Evolutionary conservation across 2,113 vertebrate species (phyloP), one percentile per base, ranked within the genome.

Genomic region (Laticauda colubrina): DNA sequence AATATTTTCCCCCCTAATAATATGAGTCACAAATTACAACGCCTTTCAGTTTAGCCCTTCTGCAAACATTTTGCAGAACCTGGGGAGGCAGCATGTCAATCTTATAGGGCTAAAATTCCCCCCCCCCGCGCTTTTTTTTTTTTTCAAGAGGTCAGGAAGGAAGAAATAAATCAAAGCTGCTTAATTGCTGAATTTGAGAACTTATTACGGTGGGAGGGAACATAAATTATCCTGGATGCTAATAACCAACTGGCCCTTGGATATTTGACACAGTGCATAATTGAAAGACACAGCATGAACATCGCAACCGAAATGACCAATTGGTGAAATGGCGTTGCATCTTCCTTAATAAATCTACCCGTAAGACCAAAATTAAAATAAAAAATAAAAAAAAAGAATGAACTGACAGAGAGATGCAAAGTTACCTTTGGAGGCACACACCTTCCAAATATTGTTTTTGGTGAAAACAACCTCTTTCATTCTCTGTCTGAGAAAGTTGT

Each of bases 131-230:
- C n/a, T n/a, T 48, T 48, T 10, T 51, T 51, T 53, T 53, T 95
- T 97, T 97, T 24, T 20, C 11, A 97, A 97, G 92, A 94, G 92
- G 95, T 91, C 92, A 97, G 96, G 95, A 97, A 97, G 98, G 97
- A 96, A 96, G 94, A 93, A 96, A 95, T 96, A 97, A 97, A 96
- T 95, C 91, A 95, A 97, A 97, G 97, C 96, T 96, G 96, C 95
- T 96, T 98, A 98, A 98, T 97, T 98, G 97, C 97, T 96, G 97
- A 97, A 98, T 97, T 94, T 98, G 97, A 97, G 97, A 98, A 95
- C 87, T 97, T 98, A 97, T 97, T 98, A 97, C 97, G 96, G 95
- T 94, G 57, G 95, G 94, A 97, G 95, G 97, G 96, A 97, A 97
- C 95, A 96, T 96, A 96, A 97, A 97, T 96, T 96, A 95, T 97